Conservation (phyloP, 2,888 invertebrate genomes). For the Nomada ferruginata region DNA sequence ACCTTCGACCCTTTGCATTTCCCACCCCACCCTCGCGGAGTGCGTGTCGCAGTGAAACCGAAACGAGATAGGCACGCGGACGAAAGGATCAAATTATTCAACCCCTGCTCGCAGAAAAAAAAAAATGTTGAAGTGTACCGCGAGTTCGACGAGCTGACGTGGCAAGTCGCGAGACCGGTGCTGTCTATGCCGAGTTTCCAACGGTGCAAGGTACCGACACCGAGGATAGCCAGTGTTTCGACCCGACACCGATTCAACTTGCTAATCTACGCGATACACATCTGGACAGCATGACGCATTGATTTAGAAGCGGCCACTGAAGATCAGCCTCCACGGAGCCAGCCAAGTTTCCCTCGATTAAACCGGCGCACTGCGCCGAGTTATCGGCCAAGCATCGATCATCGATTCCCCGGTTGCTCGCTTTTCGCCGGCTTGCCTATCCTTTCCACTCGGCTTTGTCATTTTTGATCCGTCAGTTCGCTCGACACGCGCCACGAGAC, state of each 20-base stretch:
- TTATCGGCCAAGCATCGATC: conserved; percentile 61
- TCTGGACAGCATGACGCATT: not conserved
- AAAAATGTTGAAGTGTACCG: not conserved
- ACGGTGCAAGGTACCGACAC: not conserved
- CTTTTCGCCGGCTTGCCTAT: conserved; percentile 42
- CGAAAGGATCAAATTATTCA: conserved; percentile 5
- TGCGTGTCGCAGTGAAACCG: not conserved
- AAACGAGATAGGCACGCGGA: not conserved
- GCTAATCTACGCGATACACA: conserved; percentile 6
- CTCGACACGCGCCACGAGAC: conserved; percentile 39
- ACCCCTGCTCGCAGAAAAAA: not conserved
- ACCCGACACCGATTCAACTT: not conserved
- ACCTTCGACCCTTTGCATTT: not conserved
- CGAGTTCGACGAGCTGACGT: not conserved
- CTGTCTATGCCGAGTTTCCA: not conserved
- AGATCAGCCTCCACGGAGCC: conserved; percentile 34
- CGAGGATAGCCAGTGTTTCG: not conserved
- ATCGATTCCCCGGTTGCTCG: conserved; percentile 41
- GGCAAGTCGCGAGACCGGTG: not conserved
- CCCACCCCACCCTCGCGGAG: too few relatives aligned
- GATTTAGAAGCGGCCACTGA: conserved; percentile 47
- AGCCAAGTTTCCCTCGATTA: conserved; percentile 48
- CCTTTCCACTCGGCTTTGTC: conserved; percentile 51
- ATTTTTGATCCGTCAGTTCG: conserved; percentile 60
- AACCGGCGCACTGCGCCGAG: conserved; percentile 14